phyloP scores from a whole-genome alignment of 2,797 vertebrate species.

The Chaunax sp. region DNA sequence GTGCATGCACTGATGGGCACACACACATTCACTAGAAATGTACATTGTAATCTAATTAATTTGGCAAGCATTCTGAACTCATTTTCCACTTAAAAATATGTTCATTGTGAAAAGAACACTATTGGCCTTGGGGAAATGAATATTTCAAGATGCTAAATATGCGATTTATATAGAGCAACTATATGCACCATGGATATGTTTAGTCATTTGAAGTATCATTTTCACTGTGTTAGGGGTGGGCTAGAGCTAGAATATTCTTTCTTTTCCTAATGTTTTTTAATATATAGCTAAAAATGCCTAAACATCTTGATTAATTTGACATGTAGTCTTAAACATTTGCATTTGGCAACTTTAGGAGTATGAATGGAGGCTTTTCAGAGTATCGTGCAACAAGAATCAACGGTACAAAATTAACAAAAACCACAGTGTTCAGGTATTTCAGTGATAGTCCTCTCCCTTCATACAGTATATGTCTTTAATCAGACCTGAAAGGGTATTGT shows the following conservation, averaged over 20 bases:
- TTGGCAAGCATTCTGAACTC: slow-evolving; percentile 46
- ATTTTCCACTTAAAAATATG: slow-evolving; percentile 62
- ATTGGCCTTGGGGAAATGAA: slow-evolving; percentile 41
- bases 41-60: slow-evolving; percentile 64
- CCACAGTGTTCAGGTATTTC: not conserved
- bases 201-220: slow-evolving; percentile 12
- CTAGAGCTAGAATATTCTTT: not conserved
- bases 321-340: slow-evolving; percentile 1
- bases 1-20: slow-evolving; percentile 51
- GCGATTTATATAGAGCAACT: slow-evolving; percentile 43
- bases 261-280: too few species aligned
- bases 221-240: not conserved
- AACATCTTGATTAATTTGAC: slow-evolving; percentile 10
- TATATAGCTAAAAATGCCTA: slow-evolving; percentile 4
- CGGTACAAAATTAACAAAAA: not conserved
- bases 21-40: slow-evolving; percentile 45
- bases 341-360: slow-evolving; percentile 6
- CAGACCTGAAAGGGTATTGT: slow-evolving; percentile 24
- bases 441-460: slow-evolving; percentile 1
- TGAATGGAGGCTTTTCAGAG: not conserved
- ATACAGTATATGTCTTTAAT: slow-evolving; percentile 28
- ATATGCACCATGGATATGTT: slow-evolving; percentile 18
- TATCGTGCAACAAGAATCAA: too few species aligned
- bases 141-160: slow-evolving; percentile 52
- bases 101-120: slow-evolving; percentile 52